Base-by-base conservation (phyloP, 2,797 vertebrate genomes). In the Picus viridis region DNA sequence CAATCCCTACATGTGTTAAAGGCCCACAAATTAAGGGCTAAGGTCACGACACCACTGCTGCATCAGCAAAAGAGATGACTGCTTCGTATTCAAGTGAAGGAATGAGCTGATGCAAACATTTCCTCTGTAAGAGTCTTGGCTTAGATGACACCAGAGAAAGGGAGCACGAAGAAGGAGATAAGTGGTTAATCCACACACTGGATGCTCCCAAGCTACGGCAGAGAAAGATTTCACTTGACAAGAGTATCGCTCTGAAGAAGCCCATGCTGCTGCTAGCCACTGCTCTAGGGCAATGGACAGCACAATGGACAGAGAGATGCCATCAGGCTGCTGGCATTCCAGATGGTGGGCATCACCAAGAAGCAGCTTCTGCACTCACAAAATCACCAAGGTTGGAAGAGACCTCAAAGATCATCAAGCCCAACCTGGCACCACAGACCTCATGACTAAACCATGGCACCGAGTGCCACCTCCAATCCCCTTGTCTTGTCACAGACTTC, bases 1-100 rank as follows among this genome's bases (percentile, higher is more conserved):
- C 92, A 96, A 94, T 86, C 70, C 73, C 58, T 45, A 34, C 49
- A 70, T 93, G 92, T 95, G 89, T 95, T 95, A 93, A 93, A 89
- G 72, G 41, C 54, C 45, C 76, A 65, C 54, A 89, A 58, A 88
- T 89, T 86, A 84, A 86, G 74, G 80, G 69, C 80, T 83, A 82
- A 89, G 93, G 94, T 92, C 90, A 68, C 3, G 85, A 89, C 85
- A 64, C 89, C 54, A 14, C 63, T 54, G 61, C 80, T 83, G 65
- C 4, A 2, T 73, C 67, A 2, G 79, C 67, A 62, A 34, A 56
- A 94, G 88, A 92, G 79, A 91, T 32, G 72, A 57, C 62, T 79
- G 80, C 93, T 95, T 95, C 94, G 85, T 94, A 62, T 76, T 88
- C 91, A n/a, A 86, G 77, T 23, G 74, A 89, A 89, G 80, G 51